These are phyloP conservation scores for Lepidostoma basale DNA, from an alignment of 1,140 invertebrate species.

Conservation along the genomic window DNA sequence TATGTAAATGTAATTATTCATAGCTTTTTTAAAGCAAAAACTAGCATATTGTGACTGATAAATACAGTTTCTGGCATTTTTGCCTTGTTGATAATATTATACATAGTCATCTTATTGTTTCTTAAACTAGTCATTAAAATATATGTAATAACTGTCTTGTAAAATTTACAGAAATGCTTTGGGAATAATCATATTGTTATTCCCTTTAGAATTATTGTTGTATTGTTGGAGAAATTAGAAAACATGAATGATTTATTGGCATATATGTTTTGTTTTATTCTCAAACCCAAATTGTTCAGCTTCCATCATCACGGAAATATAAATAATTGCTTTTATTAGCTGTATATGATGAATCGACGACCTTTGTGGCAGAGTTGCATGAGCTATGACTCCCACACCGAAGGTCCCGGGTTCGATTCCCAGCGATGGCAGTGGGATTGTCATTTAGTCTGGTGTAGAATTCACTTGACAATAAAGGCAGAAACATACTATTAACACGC, in stretches of 20 bases:
- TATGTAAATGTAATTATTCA: neutral
- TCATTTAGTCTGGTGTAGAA: too few species aligned
- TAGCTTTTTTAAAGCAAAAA: neutral
- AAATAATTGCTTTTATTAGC: too few species aligned
- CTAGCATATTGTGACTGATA: neutral
- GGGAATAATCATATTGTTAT: constrained; percentile 5
- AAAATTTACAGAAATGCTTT: neutral
- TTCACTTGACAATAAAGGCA: too few species aligned
- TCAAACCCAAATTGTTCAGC: too few species aligned
- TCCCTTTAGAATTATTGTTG: neutral
- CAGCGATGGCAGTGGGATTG: too few species aligned
- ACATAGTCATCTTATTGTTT: neutral
- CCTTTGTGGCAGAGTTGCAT: too few species aligned
- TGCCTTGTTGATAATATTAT: neutral
- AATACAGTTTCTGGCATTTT: neutral
- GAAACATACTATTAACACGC: too few species aligned
- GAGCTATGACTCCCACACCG: too few species aligned
- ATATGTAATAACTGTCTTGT: neutral
- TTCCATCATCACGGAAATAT: too few species aligned
- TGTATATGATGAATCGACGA: too few species aligned
- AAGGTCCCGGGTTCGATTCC: too few species aligned
- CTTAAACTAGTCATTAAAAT: neutral
- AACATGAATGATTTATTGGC: neutral
- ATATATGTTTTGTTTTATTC: constrained; percentile 1
- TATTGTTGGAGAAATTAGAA: constrained; percentile 6